phyloP scores from a whole-genome alignment of 2,888 invertebrate species.

The Heliconius aoede region DNA sequence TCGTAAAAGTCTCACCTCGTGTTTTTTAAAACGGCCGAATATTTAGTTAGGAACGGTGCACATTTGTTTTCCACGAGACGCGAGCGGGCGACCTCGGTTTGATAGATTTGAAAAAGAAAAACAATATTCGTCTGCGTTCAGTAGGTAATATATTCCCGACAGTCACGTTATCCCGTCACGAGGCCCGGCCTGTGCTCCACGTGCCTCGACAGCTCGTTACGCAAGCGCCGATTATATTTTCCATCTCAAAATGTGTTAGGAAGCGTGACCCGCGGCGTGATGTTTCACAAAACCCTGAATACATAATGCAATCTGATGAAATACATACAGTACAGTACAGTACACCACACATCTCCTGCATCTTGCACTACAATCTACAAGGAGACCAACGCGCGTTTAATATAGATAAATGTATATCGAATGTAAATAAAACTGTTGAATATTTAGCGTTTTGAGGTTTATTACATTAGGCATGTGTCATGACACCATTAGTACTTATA shows the following conservation, averaged over 20 bases:
- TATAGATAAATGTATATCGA: no score
- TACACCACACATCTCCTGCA: not conserved
- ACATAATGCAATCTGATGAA: conserved; percentile 35
- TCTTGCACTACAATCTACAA: conserved; percentile 1
- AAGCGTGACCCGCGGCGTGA: conserved; percentile 42
- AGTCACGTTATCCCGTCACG: conserved; percentile 70
- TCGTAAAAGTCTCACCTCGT: conserved; percentile 16
- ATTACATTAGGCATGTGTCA: not conserved
- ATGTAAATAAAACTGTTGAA: not conserved
- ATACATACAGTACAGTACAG: conserved; percentile 10
- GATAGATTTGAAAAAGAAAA: conserved; percentile 33
- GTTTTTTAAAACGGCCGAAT: conserved; percentile 12
- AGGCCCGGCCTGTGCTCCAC: conserved; percentile 51
- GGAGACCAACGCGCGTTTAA: not conserved
- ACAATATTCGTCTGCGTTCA: conserved; percentile 25
- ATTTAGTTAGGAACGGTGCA: conserved; percentile 4
- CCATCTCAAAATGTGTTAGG: conserved; percentile 51
- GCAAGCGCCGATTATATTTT: conserved; percentile 58
- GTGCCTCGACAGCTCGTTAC: conserved; percentile 51
- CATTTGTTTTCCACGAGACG: conserved; percentile 5
- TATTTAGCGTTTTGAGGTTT: not conserved
- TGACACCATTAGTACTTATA: not conserved
- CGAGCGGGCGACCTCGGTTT: conserved; percentile 33
- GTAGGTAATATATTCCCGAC: conserved; percentile 50
- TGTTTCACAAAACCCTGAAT: conserved; percentile 38